phyloP scores from a whole-genome alignment of 2,113 vertebrate species.

The Syngnathoides biaculeatus region DNA sequence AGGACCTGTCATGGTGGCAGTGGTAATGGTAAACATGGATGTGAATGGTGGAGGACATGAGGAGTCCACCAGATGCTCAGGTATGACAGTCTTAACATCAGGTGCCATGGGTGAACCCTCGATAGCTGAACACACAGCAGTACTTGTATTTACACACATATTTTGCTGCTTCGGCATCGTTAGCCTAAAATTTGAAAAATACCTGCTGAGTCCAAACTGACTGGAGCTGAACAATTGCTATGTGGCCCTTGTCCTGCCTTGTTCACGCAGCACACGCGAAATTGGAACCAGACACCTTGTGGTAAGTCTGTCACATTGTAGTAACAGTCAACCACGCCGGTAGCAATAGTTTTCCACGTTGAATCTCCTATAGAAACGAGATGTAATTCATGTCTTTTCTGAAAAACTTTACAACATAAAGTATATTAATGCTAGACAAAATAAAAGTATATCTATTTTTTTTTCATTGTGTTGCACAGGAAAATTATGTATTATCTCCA shows the following conservation, averaged over 20 bases:
- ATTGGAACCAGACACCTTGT: conserved; percentile 62
- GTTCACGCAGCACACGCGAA: conserved; percentile 87
- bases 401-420: background rate
- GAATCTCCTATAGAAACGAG: conserved; percentile 73
- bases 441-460: background rate
- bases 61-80: conserved; percentile 23
- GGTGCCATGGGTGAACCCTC: conserved; percentile 45
- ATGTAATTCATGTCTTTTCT: background rate
- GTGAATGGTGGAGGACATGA: conserved; percentile 27
- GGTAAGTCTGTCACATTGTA: conserved; percentile 87
- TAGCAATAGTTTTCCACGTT: conserved; percentile 78
- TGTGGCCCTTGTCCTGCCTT: conserved; percentile 89
- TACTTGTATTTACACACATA: background rate
- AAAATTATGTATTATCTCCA: background rate
- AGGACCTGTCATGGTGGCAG: conserved; percentile 5
- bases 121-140: conserved; percentile 52
- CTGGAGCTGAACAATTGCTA: conserved; percentile 79
- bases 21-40: conserved; percentile 19
- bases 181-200: background rate
- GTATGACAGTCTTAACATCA: conserved; percentile 58
- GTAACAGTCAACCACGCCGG: conserved; percentile 84
- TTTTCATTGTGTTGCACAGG: background rate
- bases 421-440: background rate
- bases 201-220: conserved; percentile 77
- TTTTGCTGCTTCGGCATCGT: background rate